A percentile compares a stretch with the other conserved stretches of the same genome.
phyloP scores from a whole-genome alignment of 2,797 vertebrate genomes.

The Mus minutoides region DNA sequence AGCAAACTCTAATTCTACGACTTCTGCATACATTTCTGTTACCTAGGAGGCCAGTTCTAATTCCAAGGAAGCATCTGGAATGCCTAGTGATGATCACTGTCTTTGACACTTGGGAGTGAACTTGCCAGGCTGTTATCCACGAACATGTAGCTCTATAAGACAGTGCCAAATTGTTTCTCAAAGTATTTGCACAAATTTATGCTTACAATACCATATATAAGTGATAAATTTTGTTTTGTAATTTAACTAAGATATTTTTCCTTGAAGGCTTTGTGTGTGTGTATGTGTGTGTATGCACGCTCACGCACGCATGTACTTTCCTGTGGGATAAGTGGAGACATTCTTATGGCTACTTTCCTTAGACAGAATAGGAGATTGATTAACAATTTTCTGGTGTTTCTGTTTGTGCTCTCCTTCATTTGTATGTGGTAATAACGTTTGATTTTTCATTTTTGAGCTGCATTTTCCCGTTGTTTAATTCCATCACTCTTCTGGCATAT shows the following conservation, averaged over 20 bases:
- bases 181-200: constrained; percentile 7
- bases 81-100: not conserved
- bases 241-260: constrained; percentile 25
- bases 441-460: not conserved
- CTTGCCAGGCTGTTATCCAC: not conserved
- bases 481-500: not conserved
- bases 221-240: not conserved
- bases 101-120: not conserved
- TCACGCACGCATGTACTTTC: not conserved
- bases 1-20: not conserved
- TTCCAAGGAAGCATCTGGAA: not conserved
- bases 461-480: not conserved
- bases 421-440: not conserved
- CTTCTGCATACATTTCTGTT: not conserved
- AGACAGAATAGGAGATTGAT: constrained; percentile 11
- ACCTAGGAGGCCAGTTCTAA: not conserved
- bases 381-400: not conserved
- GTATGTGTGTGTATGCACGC: not conserved
- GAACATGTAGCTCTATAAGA: constrained; percentile 3
- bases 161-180: constrained; percentile 16
- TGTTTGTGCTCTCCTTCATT: not conserved
- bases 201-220: not conserved
- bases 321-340: not conserved
- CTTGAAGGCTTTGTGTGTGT: not conserved
- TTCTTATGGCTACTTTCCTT: not conserved